Percentiles rank a stretch among this genome's conserved stretches.
phyloP scores from a whole-genome alignment of 1,140 invertebrate genomes.

The Drepana arcuata region DNA sequence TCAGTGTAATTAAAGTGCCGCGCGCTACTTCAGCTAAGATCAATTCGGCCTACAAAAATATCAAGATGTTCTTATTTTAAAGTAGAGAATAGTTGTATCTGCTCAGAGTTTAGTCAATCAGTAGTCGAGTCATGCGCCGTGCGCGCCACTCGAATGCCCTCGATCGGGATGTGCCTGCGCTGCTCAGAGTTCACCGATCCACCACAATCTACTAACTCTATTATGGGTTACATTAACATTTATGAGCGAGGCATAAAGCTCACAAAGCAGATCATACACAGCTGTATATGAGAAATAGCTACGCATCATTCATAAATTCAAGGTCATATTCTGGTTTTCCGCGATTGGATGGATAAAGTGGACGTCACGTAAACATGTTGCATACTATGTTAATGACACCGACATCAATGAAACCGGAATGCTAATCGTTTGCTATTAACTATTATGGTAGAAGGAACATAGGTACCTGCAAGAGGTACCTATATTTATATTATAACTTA shows the following conservation, averaged over 20 bases:
- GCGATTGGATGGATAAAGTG: background rate
- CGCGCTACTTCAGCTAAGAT: no score
- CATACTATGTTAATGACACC: slow-evolving; percentile 7
- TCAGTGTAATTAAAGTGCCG: no score
- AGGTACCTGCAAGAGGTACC: no score
- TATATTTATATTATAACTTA: no score
- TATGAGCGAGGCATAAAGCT: no score
- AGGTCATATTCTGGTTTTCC: slow-evolving; percentile 17
- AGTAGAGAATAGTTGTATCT: no score
- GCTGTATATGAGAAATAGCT: no score
- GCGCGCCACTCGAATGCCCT: slow-evolving; percentile 30
- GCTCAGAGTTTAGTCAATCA: no score
- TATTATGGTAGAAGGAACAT: no score
- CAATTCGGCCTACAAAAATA: no score
- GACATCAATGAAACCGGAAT: slow-evolving; percentile 13
- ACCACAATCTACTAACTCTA: slow-evolving; percentile 1
- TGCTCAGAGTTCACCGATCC: slow-evolving; percentile 21
- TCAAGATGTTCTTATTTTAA: slow-evolving; percentile 20
- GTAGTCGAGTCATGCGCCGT: slow-evolving; percentile 34
- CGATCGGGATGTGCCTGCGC: slow-evolving; percentile 27
- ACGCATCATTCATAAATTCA: no score
- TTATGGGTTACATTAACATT: slow-evolving; percentile 12
- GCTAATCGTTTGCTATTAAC: slow-evolving; percentile 28
- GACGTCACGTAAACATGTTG: slow-evolving; percentile 7
- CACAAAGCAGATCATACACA: no score